These are phyloP conservation scores for Clunio marinus DNA, from an alignment of 2,888 invertebrate genomes.

Conservation along the genomic window DNA sequence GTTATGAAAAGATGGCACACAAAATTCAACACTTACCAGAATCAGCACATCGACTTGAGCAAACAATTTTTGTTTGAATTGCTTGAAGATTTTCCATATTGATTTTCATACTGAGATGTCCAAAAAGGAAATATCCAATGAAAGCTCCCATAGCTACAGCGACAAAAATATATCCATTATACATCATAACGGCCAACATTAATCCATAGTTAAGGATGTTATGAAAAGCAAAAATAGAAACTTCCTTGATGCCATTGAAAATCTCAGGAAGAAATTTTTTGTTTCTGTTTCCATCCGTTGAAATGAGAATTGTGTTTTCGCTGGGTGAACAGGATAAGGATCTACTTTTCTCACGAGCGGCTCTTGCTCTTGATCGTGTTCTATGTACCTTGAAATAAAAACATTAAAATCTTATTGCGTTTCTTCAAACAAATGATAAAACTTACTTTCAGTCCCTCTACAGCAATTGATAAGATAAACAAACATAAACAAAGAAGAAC, in stretches of 20 bases:
- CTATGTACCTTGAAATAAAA: slow-evolving; percentile 42
- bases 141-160: slow-evolving; percentile 62
- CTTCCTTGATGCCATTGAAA: slow-evolving; percentile 41
- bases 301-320: slow-evolving; percentile 43
- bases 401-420: background rate
- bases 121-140: slow-evolving; percentile 58
- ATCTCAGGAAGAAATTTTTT: slow-evolving; percentile 22
- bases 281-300: slow-evolving; percentile 1
- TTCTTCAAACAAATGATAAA: background rate
- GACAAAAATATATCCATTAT: slow-evolving; percentile 63
- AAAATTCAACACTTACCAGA: slow-evolving; percentile 37
- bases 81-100: slow-evolving; percentile 54
- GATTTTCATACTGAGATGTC: slow-evolving; percentile 53
- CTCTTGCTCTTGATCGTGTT: slow-evolving; percentile 42
- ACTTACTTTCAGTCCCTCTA: slow-evolving; percentile 58
- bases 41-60: slow-evolving; percentile 49
- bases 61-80: slow-evolving; percentile 50
- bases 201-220: slow-evolving; percentile 63
- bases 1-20: background rate
- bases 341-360: slow-evolving; percentile 43
- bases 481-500: slow-evolving; percentile 59
- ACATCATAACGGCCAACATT: slow-evolving; percentile 71
- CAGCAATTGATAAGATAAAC: slow-evolving; percentile 57
- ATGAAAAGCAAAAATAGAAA: slow-evolving; percentile 46
- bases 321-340: slow-evolving; percentile 42